These are phyloP conservation scores for Orcinus orca DNA, from an alignment of 2,113 vertebrate species.

Conservation along the genomic window DNA sequence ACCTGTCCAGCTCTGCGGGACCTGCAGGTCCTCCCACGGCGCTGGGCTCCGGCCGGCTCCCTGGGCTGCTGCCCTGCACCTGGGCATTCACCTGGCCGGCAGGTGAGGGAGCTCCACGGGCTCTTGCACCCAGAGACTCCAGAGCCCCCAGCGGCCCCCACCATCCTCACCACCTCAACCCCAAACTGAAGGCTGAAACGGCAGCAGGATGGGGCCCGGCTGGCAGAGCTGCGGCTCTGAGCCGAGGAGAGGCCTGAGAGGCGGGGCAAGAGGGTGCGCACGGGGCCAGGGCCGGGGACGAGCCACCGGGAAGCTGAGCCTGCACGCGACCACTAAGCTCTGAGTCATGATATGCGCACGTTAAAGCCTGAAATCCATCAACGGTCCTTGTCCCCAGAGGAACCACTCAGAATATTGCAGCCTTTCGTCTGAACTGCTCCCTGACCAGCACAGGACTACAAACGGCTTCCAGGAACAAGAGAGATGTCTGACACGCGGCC, in stretches of 20 bases:
- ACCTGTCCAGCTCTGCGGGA: accelerated
- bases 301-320: not conserved
- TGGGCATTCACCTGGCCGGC: not conserved
- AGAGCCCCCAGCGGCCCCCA: accelerated
- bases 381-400: accelerated
- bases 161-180: not conserved
- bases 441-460: not conserved
- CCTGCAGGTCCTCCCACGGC: accelerated
- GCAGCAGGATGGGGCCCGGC: not conserved
- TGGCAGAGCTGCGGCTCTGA: not conserved
- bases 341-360: accelerated
- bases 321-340: accelerated
- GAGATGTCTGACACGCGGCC: accelerated
- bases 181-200: accelerated
- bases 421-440: not conserved
- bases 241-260: not conserved
- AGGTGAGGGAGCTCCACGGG: not conserved
- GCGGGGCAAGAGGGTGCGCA: accelerated
- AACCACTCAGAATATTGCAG: not conserved
- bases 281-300: not conserved
- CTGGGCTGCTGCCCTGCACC: too few species aligned
- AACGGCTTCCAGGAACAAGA: not conserved
- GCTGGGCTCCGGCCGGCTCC: not conserved
- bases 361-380: accelerated
- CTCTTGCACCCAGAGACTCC: not conserved